Conservation (phyloP, 2,113 vertebrate genomes). For the Fukomys damarensis region DNA sequence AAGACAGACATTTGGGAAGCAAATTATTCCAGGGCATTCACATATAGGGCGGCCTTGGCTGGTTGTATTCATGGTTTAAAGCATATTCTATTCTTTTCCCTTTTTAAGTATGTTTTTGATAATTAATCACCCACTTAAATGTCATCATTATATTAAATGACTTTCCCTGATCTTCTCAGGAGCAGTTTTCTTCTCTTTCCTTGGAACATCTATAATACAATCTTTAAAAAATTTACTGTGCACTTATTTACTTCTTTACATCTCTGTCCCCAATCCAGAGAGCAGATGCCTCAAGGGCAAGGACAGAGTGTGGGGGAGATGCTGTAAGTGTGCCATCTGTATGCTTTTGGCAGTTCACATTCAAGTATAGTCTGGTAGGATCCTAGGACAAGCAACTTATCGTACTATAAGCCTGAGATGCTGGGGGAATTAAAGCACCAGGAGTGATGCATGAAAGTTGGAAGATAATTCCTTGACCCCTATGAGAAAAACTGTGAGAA, state of each 20-base stretch:
- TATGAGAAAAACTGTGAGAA: background rate
- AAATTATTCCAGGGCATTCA: background rate
- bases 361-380: background rate
- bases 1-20: background rate
- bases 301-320: background rate
- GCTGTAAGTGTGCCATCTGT: background rate
- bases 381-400: background rate
- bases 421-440: background rate
- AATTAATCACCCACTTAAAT: background rate
- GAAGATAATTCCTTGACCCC: background rate
- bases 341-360: background rate
- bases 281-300: background rate
- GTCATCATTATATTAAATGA: background rate
- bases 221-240: background rate
- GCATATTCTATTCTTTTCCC: background rate
- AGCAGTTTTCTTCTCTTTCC: background rate
- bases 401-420: background rate
- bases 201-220: background rate
- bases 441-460: background rate
- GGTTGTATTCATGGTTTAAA: background rate
- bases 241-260: background rate
- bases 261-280: background rate
- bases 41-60: background rate
- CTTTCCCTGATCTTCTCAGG: background rate
- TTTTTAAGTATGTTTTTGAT: background rate